phyloP scores from a whole-genome alignment of 2,113 vertebrate genomes.

The Hypanus sabinus region DNA sequence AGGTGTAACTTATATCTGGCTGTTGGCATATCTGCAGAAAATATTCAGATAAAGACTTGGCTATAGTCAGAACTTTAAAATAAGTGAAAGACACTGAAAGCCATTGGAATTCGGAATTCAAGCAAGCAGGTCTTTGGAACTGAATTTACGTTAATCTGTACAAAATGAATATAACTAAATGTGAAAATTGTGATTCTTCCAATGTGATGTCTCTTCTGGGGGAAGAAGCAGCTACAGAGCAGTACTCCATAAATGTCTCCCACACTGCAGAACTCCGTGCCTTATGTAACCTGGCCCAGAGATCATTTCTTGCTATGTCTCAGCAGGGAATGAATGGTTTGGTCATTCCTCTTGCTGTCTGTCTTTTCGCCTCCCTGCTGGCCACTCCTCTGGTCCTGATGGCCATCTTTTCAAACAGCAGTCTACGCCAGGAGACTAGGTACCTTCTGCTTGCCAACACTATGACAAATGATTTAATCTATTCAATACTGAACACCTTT shows the following conservation, averaged over 20 bases:
- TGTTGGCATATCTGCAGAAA: neutral
- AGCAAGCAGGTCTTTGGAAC: neutral
- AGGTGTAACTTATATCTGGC: neutral
- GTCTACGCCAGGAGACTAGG: slow-evolving; percentile 59
- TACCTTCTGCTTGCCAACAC: slow-evolving; percentile 67
- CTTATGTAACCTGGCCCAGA: slow-evolving; percentile 19
- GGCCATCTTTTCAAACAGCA: slow-evolving; percentile 54
- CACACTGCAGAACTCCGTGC: neutral
- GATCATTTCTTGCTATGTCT: slow-evolving; percentile 49
- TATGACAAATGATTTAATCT: slow-evolving; percentile 59
- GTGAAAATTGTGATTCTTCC: slow-evolving; percentile 12
- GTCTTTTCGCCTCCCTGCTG: slow-evolving; percentile 53
- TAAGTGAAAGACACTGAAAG: neutral
- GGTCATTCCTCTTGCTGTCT: slow-evolving; percentile 52
- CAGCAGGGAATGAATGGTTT: slow-evolving; percentile 50
- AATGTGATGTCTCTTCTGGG: neutral
- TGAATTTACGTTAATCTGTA: neutral
- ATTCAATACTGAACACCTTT: slow-evolving; percentile 55
- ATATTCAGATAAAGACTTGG: neutral
- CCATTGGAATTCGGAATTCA: neutral
- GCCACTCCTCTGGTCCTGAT: slow-evolving; percentile 55
- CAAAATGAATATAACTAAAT: slow-evolving; percentile 3
- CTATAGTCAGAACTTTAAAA: neutral
- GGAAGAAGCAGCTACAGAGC: neutral
- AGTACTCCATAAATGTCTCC: neutral